Conservation (phyloP, 2,888 invertebrate genomes). For the Polydrusus tereticollis region DNA sequence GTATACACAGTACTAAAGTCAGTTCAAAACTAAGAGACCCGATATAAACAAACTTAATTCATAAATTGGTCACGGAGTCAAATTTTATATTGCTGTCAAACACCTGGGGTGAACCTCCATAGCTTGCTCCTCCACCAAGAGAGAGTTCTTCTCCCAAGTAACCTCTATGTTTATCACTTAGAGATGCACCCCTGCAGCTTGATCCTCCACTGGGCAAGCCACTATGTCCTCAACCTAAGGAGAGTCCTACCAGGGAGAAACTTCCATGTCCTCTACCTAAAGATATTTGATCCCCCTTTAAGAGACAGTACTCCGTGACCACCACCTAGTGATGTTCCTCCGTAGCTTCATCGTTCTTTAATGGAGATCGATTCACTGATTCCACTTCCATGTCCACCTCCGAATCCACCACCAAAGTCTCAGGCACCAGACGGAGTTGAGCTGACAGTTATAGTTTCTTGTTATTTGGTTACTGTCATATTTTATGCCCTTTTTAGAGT, state of each 20-base stretch:
- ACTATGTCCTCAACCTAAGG: constrained; percentile 21
- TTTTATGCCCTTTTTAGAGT: too few relatives aligned
- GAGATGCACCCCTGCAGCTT: constrained; percentile 6
- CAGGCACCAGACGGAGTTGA: too few relatives aligned
- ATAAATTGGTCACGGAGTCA: too few relatives aligned
- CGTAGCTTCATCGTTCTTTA: background rate
- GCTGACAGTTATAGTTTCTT: too few relatives aligned
- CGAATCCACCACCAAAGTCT: constrained; percentile 32
- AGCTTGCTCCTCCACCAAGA: constrained; percentile 29
- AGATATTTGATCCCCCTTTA: constrained; percentile 31
- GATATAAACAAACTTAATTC: too few relatives aligned
- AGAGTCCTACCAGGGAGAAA: background rate
- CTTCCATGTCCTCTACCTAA: constrained; percentile 18
- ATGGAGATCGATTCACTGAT: constrained; percentile 23
- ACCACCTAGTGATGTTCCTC: background rate
- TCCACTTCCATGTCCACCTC: constrained; percentile 26
- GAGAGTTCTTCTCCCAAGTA: constrained; percentile 30
- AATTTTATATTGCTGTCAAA: too few relatives aligned
- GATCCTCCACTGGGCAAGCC: constrained; percentile 2
- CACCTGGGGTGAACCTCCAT: constrained; percentile 18
- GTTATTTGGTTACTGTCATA: too few relatives aligned
- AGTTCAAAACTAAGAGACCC: too few relatives aligned
- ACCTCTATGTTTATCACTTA: constrained; percentile 38
- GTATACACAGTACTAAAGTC: too few relatives aligned
- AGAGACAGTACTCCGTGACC: background rate